phyloP scores from a whole-genome alignment of 2,113 vertebrate genomes.

The Orthonyx spaldingii region DNA sequence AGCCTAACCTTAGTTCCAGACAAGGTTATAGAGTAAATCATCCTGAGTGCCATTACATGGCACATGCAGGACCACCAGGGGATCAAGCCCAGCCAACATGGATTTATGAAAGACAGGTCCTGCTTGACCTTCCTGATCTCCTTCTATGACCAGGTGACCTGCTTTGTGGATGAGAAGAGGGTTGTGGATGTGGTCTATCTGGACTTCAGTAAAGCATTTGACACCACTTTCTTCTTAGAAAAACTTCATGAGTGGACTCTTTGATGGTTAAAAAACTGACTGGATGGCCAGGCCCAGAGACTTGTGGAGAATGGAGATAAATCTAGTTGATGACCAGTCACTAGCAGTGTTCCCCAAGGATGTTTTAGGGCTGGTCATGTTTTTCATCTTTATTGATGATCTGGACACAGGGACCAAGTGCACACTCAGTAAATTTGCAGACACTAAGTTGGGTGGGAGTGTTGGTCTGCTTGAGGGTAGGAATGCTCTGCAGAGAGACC shows the following conservation, averaged over 20 bases:
- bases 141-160: background rate
- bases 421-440: background rate
- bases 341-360: fast-evolving
- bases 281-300: fast-evolving
- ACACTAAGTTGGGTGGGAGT: background rate
- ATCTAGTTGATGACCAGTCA: background rate
- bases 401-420: background rate
- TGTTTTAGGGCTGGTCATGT: background rate
- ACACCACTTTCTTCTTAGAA: background rate
- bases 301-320: background rate
- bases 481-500: background rate
- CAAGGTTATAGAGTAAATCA: background rate
- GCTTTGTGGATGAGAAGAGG: too few relatives aligned
- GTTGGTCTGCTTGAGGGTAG: background rate
- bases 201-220: background rate
- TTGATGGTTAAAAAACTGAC: background rate
- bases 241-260: background rate
- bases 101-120: background rate
- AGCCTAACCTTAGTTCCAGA: background rate
- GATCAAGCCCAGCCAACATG: background rate
- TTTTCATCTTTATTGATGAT: background rate
- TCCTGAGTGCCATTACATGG: too few relatives aligned
- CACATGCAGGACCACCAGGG: background rate
- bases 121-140: background rate
- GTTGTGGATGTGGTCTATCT: background rate